Evolutionary conservation across 2,888 invertebrate genomes (phyloP), one percentile per base, ranked within the genome.

Genomic region (Arge pagana): DNA sequence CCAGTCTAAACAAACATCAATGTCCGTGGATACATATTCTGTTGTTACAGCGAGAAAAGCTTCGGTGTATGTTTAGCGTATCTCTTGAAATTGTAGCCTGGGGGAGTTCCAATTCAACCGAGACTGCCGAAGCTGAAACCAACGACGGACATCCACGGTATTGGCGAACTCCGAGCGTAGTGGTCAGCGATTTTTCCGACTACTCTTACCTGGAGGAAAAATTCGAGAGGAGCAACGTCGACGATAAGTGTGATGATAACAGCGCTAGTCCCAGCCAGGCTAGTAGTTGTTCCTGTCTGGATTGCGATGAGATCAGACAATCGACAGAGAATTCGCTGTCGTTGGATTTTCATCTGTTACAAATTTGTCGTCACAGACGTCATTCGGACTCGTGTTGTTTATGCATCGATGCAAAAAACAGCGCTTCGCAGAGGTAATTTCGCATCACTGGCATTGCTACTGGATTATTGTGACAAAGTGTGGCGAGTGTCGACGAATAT

Each of bases 141-240:
- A 65, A 52, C 18, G 72, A 71, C 37, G 74, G 68, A 16, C 65
- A 63, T 42, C 72, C 72, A 1, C 62, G 85, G 3, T 89, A 85
- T 64, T 88, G 89, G 75, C 79, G 91, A 53, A 90, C 91, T 0
- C 93, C 93, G 0, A 91, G 91, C 50, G 91, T 93, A 37, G 90
- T 93, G 3, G 90, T 93, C 33, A 91, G 90, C 67, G 93, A 93
- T 72, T 91, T 91, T 68, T 90, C 90, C 0, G 91, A 91, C 66
- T 90, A 86, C 65, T 74, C 73, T 15, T 74, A 73, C 58, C 50
- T 71, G 23, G 74, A 75, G 21, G 74, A 74, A 48, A 68, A 67
- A 11, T 66, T 66, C 33, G 75, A 75, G 30, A 64, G 72, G 18
- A 70, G 64, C 49, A 70, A 74, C 52, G 56, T 64, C 15, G 74